Conservation (phyloP, 2,797 vertebrate genomes). For the Cyclura pinguis region DNA sequence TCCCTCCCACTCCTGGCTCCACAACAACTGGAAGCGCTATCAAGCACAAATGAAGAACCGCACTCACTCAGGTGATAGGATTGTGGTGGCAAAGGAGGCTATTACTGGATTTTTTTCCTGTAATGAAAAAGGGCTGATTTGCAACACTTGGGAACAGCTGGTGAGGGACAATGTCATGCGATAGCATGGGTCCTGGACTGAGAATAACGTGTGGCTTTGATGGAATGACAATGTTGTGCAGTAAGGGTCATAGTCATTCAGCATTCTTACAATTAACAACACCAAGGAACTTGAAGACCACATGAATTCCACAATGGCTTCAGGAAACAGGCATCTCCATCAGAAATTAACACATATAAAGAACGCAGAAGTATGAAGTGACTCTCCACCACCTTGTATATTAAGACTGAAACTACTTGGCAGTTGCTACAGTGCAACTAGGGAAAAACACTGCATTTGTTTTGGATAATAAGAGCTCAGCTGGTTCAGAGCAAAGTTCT, state of each 20-base stretch:
- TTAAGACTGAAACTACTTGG: background rate
- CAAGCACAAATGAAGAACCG: too few relatives aligned
- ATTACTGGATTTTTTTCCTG: too few relatives aligned
- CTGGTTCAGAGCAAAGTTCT: background rate
- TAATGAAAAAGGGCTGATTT: too few relatives aligned
- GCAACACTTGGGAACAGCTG: too few relatives aligned
- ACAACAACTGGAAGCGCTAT: too few relatives aligned
- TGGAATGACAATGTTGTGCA: too few relatives aligned
- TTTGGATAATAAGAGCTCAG: background rate
- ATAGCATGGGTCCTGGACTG: too few relatives aligned
- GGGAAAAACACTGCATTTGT: background rate
- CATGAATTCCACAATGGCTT: background rate
- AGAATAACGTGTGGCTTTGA: too few relatives aligned
- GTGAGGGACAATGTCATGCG: too few relatives aligned
- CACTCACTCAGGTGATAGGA: too few relatives aligned
- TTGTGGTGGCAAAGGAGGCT: too few relatives aligned
- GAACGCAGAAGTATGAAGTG: background rate
- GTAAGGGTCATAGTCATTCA: background rate
- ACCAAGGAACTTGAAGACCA: background rate
- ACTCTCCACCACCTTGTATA: background rate
- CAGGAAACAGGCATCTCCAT: slow-evolving; percentile 29
- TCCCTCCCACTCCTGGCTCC: too few relatives aligned
- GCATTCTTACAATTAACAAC: background rate
- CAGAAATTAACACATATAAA: slow-evolving; percentile 41
- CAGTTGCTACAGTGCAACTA: background rate